A percentile compares a stretch with the other conserved stretches of the same genome.
Evolutionary conservation across 2,888 invertebrate species (phyloP).

Genomic region (Acleris laterana): DNA sequence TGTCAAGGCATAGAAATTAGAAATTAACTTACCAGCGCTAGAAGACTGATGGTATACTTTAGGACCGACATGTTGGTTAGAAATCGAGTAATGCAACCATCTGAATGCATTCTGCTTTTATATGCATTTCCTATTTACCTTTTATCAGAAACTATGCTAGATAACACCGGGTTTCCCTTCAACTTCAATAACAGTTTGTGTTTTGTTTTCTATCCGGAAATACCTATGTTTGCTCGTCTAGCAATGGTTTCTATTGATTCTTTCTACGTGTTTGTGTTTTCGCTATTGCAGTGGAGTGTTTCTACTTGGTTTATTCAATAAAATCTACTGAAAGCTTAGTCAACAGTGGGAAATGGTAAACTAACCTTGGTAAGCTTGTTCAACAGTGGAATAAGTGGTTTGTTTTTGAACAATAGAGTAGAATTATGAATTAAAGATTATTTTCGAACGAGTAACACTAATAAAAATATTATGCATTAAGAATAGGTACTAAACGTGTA

Average conservation of each 20-base stretch:
- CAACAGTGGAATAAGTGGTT: too few species aligned
- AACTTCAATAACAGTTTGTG: conserved; percentile 25
- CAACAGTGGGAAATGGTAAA: neutral
- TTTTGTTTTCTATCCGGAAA: conserved; percentile 12
- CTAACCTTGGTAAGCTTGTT: too few species aligned
- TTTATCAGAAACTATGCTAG: conserved; percentile 40
- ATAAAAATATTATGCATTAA: too few species aligned
- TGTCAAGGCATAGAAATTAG: too few species aligned
- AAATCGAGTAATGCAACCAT: conserved; percentile 31
- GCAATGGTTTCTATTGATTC: neutral
- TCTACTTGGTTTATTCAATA: neutral
- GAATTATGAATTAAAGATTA: too few species aligned
- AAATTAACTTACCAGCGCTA: conserved; percentile 45
- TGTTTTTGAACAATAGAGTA: too few species aligned
- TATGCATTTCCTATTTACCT: conserved; percentile 44
- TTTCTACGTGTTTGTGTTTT: conserved; percentile 1
- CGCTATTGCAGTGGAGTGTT: neutral
- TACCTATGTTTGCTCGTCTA: conserved; percentile 20
- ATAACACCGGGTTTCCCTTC: conserved; percentile 24
- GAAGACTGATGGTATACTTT: conserved; percentile 38
- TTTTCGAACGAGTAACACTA: too few species aligned
- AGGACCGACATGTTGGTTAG: conserved; percentile 43
- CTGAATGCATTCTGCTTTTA: conserved; percentile 49
- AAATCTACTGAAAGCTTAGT: neutral
- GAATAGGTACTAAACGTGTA: too few species aligned